These are phyloP conservation scores for Cydia pomonella DNA, from an alignment of 1,140 invertebrate genomes.

Conservation along the genomic window DNA sequence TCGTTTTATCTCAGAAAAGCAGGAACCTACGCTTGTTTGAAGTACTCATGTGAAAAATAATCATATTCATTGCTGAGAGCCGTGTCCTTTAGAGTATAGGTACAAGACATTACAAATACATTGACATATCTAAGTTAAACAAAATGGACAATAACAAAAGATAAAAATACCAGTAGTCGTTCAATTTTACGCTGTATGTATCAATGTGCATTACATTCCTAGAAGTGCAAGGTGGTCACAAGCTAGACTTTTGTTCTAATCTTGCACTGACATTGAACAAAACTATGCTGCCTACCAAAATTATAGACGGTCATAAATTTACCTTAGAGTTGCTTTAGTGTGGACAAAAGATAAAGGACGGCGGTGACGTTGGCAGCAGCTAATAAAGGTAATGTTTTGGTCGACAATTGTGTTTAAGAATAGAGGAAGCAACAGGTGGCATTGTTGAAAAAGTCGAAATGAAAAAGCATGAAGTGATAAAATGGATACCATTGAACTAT, in stretches of 20 bases:
- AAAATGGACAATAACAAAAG: background rate
- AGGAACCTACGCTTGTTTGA: too few relatives aligned
- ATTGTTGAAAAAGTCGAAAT: background rate
- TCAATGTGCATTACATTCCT: background rate
- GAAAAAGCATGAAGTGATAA: background rate
- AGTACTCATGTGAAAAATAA: too few relatives aligned
- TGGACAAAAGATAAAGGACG: slow-evolving; percentile 37
- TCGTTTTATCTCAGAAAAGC: too few relatives aligned
- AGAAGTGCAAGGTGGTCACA: slow-evolving; percentile 25
- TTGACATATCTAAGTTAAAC: background rate
- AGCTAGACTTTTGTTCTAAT: slow-evolving; percentile 20
- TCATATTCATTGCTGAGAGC: too few relatives aligned
- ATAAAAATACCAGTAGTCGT: slow-evolving; percentile 5
- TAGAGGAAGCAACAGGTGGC: slow-evolving; percentile 10
- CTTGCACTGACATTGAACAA: background rate
- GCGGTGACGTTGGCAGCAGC: slow-evolving; percentile 13
- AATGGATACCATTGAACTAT: background rate
- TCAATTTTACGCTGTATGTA: slow-evolving; percentile 16
- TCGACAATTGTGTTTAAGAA: slow-evolving; percentile 44
- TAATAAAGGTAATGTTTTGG: slow-evolving; percentile 61
- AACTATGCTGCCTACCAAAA: background rate
- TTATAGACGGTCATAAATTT: slow-evolving; percentile 25
- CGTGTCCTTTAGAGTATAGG: too few relatives aligned
- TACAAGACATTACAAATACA: background rate
- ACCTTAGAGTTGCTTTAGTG: slow-evolving; percentile 12